Percentiles rank a stretch among this genome's conserved stretches.
Evolutionary conservation across 2,113 vertebrate genomes (phyloP).

Genomic region (Lophura nycthemera): DNA sequence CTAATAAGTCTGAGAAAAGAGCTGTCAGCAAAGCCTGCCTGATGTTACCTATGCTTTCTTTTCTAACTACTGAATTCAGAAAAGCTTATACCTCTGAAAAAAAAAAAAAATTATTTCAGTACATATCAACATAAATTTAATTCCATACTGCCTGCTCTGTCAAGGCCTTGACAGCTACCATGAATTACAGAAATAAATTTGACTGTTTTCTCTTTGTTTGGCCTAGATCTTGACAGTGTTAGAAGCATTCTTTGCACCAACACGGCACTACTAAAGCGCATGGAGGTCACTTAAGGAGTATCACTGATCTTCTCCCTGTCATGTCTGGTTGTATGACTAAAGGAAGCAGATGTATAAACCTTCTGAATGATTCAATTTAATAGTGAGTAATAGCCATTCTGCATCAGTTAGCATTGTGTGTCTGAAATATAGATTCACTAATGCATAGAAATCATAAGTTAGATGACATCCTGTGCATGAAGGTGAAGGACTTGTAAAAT

Average conservation of each 20-base stretch:
- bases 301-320: not conserved
- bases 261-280: not conserved
- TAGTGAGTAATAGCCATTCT: not conserved
- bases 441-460: not conserved
- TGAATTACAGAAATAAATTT: not conserved
- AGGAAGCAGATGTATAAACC: not conserved
- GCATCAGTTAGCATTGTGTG: not conserved
- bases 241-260: not conserved
- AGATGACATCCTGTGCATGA: not conserved
- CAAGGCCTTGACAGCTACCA: not conserved
- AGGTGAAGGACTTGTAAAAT: slow-evolving; percentile 4
- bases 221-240: not conserved
- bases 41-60: not conserved
- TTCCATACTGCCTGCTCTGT: not conserved
- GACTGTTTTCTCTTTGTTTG: not conserved
- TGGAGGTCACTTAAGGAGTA: not conserved
- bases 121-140: not conserved
- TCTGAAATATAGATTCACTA: not conserved
- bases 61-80: not conserved
- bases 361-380: not conserved
- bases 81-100: not conserved
- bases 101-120: not conserved
- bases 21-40: not conserved
- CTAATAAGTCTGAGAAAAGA: not conserved
- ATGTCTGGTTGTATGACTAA: not conserved